A percentile compares a stretch with the other conserved stretches of the same genome.
Conservation (phyloP, 1,140 invertebrate genomes). For the Drosophila cardini region DNA sequence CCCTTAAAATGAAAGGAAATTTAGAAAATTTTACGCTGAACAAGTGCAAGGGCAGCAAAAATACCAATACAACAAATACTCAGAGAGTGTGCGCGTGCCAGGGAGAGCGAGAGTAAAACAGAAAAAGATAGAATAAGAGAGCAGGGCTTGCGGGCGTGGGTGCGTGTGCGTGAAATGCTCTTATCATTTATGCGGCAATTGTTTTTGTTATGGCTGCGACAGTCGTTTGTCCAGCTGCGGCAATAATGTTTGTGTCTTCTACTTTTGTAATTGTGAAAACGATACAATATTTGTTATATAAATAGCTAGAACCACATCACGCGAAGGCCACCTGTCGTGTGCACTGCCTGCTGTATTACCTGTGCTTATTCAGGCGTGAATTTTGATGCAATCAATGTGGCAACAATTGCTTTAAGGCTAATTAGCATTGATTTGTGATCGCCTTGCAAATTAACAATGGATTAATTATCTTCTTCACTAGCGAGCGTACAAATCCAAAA, state of each 20-base stretch:
- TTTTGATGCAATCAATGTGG: constrained; percentile 22
- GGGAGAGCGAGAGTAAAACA: constrained; percentile 7
- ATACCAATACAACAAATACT: constrained; percentile 66
- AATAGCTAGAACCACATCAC: constrained; percentile 48
- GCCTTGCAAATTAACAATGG: constrained; percentile 45
- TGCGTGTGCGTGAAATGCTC: constrained; percentile 45
- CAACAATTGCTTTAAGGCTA: constrained; percentile 22
- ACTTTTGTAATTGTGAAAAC: constrained; percentile 32
- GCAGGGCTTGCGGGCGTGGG: constrained; percentile 6
- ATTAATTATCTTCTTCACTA: constrained; percentile 54
- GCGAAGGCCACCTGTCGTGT: constrained; percentile 74
- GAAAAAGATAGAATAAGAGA: constrained; percentile 10
- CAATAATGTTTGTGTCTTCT: constrained; percentile 8
- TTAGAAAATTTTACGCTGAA: constrained; percentile 31
- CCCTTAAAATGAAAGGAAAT: not conserved
- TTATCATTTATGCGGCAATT: constrained; percentile 71
- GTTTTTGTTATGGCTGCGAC: constrained; percentile 49
- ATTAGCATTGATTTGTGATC: constrained; percentile 44
- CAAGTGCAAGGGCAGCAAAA: constrained; percentile 64
- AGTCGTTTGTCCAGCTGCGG: constrained; percentile 33
- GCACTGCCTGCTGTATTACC: constrained; percentile 48
- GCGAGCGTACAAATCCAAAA: constrained; percentile 42
- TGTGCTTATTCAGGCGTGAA: constrained; percentile 60
- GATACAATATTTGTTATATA: constrained; percentile 56
- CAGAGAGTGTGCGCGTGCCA: constrained; percentile 40